phyloP scores from a whole-genome alignment of 2,797 vertebrate genomes.

The Ceryle rudis region DNA sequence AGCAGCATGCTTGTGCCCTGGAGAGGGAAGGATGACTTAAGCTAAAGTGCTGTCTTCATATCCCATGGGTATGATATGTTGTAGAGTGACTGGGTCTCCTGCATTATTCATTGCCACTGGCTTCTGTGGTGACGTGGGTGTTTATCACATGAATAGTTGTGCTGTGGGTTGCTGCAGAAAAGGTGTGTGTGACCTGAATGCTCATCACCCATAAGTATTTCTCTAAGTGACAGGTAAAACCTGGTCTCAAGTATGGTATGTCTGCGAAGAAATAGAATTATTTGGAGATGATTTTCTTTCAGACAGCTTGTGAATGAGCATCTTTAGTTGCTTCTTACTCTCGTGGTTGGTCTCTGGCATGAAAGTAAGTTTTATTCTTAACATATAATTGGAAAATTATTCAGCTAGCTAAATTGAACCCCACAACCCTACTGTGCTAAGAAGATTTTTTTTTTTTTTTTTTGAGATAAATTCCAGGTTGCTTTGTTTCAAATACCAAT shows the following conservation, averaged over 20 bases:
- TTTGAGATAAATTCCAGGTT: background rate
- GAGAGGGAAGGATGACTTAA: conserved; percentile 7
- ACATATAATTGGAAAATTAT: background rate
- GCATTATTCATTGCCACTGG: conserved; percentile 63
- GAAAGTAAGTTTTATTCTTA: background rate
- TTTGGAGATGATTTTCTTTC: background rate
- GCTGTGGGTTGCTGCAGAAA: conserved; percentile 38
- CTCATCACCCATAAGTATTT: conserved; percentile 19
- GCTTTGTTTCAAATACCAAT: background rate
- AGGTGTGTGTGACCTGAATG: conserved; percentile 57
- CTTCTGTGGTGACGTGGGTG: conserved; percentile 3
- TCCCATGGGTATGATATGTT: conserved; percentile 14
- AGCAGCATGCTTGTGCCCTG: background rate
- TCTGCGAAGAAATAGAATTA: background rate
- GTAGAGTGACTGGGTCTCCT: conserved; percentile 37
- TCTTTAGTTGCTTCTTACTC: background rate
- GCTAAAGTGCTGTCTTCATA: background rate
- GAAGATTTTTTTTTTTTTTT: background rate
- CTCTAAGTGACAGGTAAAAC: conserved; percentile 6
- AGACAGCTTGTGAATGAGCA: background rate
- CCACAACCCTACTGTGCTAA: background rate
- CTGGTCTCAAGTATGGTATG: background rate
- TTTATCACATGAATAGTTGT: conserved; percentile 50
- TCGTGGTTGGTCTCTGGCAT: background rate
- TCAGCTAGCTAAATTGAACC: background rate